phyloP scores from a whole-genome alignment of 2,888 invertebrate species.

The Drosophila formosana region DNA sequence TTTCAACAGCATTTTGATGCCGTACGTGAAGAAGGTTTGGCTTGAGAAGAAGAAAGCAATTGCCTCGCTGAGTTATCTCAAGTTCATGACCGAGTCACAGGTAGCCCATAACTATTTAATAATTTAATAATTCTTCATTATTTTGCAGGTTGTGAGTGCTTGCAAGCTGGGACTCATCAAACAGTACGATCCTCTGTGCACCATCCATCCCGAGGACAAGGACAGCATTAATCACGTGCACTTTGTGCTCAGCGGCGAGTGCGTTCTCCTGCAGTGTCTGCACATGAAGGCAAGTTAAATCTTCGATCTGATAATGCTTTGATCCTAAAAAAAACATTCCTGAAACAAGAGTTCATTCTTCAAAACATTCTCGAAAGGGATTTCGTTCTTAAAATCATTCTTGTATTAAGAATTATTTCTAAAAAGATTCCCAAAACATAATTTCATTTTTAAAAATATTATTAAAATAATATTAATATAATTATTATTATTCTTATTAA shows the following conservation, averaged over 20 bases:
- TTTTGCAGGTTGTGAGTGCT: conserved; percentile 61
- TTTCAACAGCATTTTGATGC: conserved; percentile 85
- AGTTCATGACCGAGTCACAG: conserved; percentile 75
- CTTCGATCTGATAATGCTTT: too few relatives aligned
- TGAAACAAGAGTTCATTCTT: too few relatives aligned
- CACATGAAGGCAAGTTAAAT: conserved; percentile 68
- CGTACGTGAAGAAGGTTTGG: conserved; percentile 80
- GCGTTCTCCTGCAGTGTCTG: conserved; percentile 83
- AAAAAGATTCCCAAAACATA: too few relatives aligned
- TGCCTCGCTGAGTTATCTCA: conserved; percentile 78
- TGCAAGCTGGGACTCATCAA: conserved; percentile 76
- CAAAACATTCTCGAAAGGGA: too few relatives aligned
- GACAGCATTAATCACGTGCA: conserved; percentile 76
- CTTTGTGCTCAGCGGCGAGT: conserved; percentile 84
- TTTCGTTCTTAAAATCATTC: too few relatives aligned
- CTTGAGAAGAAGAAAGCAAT: conserved; percentile 77
- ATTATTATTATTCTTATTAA: too few relatives aligned
- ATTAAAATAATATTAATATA: too few relatives aligned
- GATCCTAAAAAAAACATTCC: too few relatives aligned
- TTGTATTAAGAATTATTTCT: too few relatives aligned
- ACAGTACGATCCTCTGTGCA: conserved; percentile 81
- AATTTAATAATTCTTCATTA: too few relatives aligned
- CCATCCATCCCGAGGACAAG: conserved; percentile 80
- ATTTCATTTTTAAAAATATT: too few relatives aligned
- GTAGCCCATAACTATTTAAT: conserved; percentile 41